A percentile compares a stretch with the other conserved stretches of the same genome.
phyloP scores from a whole-genome alignment of 1,140 invertebrate genomes.

The Rhagoletis zephyria region DNA sequence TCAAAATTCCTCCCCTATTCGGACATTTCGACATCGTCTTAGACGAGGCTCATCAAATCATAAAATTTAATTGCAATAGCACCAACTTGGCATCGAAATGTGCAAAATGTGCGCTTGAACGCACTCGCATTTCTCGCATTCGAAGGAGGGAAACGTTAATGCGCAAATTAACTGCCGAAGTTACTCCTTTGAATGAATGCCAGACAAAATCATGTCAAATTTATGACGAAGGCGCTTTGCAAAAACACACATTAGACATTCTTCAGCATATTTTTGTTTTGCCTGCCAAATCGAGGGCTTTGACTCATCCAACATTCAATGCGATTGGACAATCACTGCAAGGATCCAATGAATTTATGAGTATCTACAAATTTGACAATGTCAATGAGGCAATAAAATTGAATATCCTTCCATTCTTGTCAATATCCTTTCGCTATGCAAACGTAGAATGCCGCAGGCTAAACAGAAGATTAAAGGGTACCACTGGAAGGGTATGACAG shows the following conservation, averaged over 20 bases:
- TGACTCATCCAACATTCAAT: neutral
- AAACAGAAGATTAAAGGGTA: neutral
- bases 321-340: slow-evolving; percentile 3
- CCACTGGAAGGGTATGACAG: slow-evolving; percentile 17
- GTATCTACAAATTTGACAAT: slow-evolving; percentile 33
- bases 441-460: neutral
- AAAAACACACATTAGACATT: neutral
- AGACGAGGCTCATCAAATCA: neutral
- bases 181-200: slow-evolving; percentile 20
- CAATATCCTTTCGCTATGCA: neutral
- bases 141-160: neutral
- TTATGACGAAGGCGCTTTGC: slow-evolving; percentile 40
- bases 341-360: slow-evolving; percentile 48
- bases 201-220: slow-evolving; percentile 39
- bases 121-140: neutral
- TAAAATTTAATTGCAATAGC: neutral
- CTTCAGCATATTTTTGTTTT: neutral
- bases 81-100: neutral
- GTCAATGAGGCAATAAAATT: slow-evolving; percentile 53
- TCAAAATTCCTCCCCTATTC: neutral
- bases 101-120: slow-evolving; percentile 3
- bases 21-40: neutral
- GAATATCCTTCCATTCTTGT: neutral
- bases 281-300: neutral
- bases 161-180: neutral